Percentiles rank a stretch among this genome's conserved stretches.
These are phyloP conservation scores for Cybosia mesomella DNA, from an alignment of 2,888 invertebrate species.

Conservation along the genomic window DNA sequence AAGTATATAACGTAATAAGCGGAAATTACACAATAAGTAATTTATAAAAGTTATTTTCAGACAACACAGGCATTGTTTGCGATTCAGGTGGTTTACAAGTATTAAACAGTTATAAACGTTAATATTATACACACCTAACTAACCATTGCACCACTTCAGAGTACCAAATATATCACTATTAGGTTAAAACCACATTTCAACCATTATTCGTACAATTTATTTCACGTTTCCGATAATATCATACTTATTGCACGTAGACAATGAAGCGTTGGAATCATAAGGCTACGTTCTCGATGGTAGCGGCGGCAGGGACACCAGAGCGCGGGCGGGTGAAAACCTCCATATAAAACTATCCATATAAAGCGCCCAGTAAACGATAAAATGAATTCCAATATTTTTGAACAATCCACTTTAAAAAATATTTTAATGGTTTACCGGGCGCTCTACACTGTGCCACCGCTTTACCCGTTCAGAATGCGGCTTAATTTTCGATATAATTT, in stretches of 20 bases:
- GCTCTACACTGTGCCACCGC: not conserved
- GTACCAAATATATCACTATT: conserved; percentile 63
- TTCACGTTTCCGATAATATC: not conserved
- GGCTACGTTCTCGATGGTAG: not conserved
- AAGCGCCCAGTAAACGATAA: not conserved
- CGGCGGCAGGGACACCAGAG: not conserved
- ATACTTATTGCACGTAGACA: conserved; percentile 4
- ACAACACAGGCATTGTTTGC: conserved; percentile 25
- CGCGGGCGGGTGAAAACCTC: not conserved
- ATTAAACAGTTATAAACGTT: conserved; percentile 64
- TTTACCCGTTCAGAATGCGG: not conserved
- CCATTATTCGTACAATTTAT: not conserved
- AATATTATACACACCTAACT: conserved; percentile 72
- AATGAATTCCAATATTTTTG: not conserved
- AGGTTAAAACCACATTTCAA: conserved; percentile 7
- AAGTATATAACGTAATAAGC: not conserved
- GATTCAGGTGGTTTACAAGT: conserved; percentile 43
- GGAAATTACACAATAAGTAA: not conserved
- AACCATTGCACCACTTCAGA: conserved; percentile 82
- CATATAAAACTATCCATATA: not conserved
- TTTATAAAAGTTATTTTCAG: not conserved
- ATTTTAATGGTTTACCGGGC: not conserved
- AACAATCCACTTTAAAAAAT: too few species aligned
- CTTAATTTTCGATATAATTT: not conserved
- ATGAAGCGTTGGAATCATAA: not conserved